A percentile compares a stretch with the other conserved stretches of the same genome.
Evolutionary conservation across 2,797 vertebrate species (phyloP).

Genomic region (Manis javanica): DNA sequence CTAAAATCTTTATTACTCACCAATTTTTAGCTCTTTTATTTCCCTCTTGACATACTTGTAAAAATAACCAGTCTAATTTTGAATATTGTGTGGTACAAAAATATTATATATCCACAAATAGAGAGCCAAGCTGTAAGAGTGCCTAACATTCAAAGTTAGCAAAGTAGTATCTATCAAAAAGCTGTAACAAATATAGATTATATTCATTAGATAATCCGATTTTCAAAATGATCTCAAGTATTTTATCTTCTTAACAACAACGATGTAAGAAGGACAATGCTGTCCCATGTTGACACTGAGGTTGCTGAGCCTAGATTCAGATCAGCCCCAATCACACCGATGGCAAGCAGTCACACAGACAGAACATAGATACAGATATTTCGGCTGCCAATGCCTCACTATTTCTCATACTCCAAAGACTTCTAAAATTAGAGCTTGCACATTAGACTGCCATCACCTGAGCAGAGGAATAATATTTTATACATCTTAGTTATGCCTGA

Average conservation of each 20-base stretch:
- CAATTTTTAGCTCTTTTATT: neutral
- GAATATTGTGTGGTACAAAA: neutral
- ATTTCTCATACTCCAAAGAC: neutral
- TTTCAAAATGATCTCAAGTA: neutral
- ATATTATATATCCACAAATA: neutral
- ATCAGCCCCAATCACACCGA: neutral
- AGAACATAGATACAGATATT: neutral
- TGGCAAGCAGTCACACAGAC: too few species aligned
- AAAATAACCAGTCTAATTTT: neutral
- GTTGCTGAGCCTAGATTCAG: too few species aligned
- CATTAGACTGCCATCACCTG: fast-evolving
- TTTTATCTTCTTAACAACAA: neutral
- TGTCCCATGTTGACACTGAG: too few species aligned
- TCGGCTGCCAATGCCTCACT: neutral
- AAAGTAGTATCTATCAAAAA: neutral
- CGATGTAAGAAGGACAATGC: neutral
- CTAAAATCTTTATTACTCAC: neutral
- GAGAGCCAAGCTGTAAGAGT: neutral
- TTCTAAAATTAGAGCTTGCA: neutral
- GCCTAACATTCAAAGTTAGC: neutral
- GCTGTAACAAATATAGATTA: neutral
- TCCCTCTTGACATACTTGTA: neutral
- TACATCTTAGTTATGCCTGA: too few species aligned
- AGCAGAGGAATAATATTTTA: neutral
- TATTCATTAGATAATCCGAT: neutral